Evolutionary conservation across 2,888 invertebrate genomes (phyloP), one percentile per base, ranked within the genome.

Genomic region (Catocala nupta): DNA sequence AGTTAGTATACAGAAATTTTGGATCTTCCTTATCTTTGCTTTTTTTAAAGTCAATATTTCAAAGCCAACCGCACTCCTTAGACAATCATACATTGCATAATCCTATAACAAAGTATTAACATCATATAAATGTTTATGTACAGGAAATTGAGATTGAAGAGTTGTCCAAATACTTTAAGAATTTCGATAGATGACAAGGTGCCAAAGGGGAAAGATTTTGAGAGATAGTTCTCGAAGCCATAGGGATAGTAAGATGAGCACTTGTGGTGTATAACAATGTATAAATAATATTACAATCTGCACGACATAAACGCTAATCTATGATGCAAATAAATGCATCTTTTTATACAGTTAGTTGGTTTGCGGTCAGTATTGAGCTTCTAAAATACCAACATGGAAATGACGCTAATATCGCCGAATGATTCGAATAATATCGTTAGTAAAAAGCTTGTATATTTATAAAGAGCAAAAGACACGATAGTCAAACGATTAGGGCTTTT

Each of bases 191-290:
- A 55, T 70, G 67, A 65, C 36, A 70, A 52, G 63, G 62, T 66
- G 68, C 62, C 69, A 68, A 64, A 53, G 55, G 59, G 44, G 42
- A 47, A 25, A 55, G 44, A 60, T 44, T 55, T 61, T 55, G 43
- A 56, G 39, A 53, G 49, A 56, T 44, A 13, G n/a, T 61, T 59
- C 43, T 51, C 48, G 47, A 63, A 81, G 84, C 84, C 82, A 71
- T 65, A 78, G 84, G 80, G 83, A 84, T 72, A 83, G 83, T 73
- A 82, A 85, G 82, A 83, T 82, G 81, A 83, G 77, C 73, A 75
- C 75, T 71, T 79, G 59, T 72, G 72, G 73, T 75, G 57, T 78
- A 59, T 65, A 59, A 59, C 63, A 61, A 10, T 56, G 9, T 51
- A 51, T 61, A 56, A 65, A 62, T 55, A 62, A 68, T 75, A 73